Conservation (phyloP, 2,113 vertebrate species). For the Engystomops pustulosus region DNA sequence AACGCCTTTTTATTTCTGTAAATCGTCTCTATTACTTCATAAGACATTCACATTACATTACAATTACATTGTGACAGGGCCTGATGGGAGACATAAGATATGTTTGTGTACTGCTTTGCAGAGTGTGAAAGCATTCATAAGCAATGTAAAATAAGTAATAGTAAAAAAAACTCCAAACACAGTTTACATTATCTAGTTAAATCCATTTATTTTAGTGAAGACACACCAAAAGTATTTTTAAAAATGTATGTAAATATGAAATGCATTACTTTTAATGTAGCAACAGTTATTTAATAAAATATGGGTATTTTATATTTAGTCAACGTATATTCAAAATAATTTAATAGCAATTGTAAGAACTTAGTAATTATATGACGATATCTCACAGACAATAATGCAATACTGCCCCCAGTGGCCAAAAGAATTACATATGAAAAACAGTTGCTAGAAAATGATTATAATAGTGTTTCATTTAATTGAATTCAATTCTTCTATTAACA, state of each 20-base stretch:
- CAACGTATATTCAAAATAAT: not conserved
- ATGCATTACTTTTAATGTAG: not conserved
- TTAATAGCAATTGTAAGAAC: no score
- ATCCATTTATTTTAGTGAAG: not conserved
- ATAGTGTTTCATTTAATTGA: no score
- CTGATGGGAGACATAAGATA: not conserved
- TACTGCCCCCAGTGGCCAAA: not conserved
- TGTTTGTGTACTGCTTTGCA: not conserved
- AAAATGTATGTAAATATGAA: not conserved
- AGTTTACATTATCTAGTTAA: not conserved
- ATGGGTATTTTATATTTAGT: not conserved
- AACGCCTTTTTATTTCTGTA: not conserved
- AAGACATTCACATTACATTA: not conserved
- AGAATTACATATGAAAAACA: no score
- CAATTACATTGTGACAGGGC: not conserved
- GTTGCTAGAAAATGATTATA: not conserved
- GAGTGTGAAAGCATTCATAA: not conserved
- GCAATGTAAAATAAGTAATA: not conserved
- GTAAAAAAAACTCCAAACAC: not conserved
- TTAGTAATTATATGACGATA: not conserved
- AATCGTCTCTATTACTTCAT: not conserved
- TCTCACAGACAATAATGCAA: not conserved
- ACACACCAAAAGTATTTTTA: no score
- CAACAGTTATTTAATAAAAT: not conserved
- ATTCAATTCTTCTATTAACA: no score